A percentile compares a stretch with the other conserved stretches of the same genome.
Evolutionary conservation across 2,888 invertebrate genomes (phyloP).

Genomic region (Siphonodentalium dalli): DNA sequence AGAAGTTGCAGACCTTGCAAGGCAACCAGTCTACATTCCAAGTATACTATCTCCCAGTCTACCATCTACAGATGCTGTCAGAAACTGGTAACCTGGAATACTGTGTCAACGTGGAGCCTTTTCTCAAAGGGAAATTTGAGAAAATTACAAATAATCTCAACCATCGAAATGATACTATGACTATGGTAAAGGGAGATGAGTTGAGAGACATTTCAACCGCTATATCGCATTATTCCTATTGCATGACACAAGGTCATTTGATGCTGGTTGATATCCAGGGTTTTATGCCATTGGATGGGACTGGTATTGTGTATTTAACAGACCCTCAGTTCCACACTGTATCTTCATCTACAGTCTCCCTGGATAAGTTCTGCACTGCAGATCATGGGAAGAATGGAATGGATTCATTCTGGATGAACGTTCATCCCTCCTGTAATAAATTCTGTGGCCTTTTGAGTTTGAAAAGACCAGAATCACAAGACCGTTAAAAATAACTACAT

Average conservation of each 20-base stretch:
- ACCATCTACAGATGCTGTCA: slow-evolving; percentile 19
- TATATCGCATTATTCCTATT: slow-evolving; percentile 24
- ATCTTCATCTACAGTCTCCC: slow-evolving; percentile 11
- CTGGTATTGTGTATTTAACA: slow-evolving; percentile 25
- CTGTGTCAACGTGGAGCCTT: slow-evolving; percentile 31
- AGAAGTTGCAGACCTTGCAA: slow-evolving; percentile 15
- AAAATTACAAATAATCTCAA: slow-evolving; percentile 30
- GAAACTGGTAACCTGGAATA: slow-evolving; percentile 14
- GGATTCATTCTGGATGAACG: slow-evolving; percentile 21
- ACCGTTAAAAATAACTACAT: too few species aligned
- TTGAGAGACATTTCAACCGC: slow-evolving; percentile 19
- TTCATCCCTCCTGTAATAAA: slow-evolving; percentile 25
- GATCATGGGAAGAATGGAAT: slow-evolving; percentile 23
- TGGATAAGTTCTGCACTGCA: too few species aligned
- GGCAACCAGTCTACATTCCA: too few species aligned
- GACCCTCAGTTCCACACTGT: slow-evolving; percentile 28
- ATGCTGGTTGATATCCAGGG: slow-evolving; percentile 31
- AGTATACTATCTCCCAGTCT: slow-evolving; percentile 23
- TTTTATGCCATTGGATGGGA: slow-evolving; percentile 17
- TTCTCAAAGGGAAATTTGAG: slow-evolving; percentile 23
- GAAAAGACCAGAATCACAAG: slow-evolving; percentile 4
- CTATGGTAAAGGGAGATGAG: too few species aligned
- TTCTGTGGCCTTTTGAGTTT: slow-evolving; percentile 19
- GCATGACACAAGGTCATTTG: slow-evolving; percentile 14
- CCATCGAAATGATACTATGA: too few species aligned